These are phyloP conservation scores for Drosophila kohkoa DNA, from an alignment of 1,140 invertebrate genomes.

Conservation along the genomic window DNA sequence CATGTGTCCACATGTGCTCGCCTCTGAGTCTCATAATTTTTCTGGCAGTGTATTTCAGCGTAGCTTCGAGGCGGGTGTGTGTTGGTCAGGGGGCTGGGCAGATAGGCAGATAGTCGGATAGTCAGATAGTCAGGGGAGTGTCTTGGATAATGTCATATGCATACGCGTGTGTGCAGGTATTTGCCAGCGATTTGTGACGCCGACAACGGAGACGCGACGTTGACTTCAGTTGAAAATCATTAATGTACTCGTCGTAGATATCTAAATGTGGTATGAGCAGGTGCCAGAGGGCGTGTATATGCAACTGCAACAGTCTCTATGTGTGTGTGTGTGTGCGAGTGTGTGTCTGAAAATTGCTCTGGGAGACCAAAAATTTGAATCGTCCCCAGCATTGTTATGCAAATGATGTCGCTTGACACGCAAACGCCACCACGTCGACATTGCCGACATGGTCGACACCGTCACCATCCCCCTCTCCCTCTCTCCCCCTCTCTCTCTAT, in stretches of 20 bases:
- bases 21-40: too few species aligned
- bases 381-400: conserved; percentile 83
- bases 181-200: conserved; percentile 56
- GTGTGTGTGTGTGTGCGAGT: conserved; percentile 26
- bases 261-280: conserved; percentile 51
- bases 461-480: not conserved
- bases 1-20: too few species aligned
- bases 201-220: conserved; percentile 19
- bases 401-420: conserved; percentile 81
- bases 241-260: conserved; percentile 52
- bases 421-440: conserved; percentile 61
- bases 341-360: conserved; percentile 73
- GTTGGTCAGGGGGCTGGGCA: too few species aligned
- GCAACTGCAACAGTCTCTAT: not conserved
- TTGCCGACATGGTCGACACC: conserved; percentile 30
- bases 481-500: too few species aligned
- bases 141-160: conserved; percentile 68
- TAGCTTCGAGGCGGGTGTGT: not conserved
- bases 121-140: conserved; percentile 12
- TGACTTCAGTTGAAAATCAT: conserved; percentile 58
- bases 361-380: conserved; percentile 82
- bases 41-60: not conserved
- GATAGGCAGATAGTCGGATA: not conserved
- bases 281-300: conserved; percentile 60
- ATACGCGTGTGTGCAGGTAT: conserved; percentile 58